phyloP scores from a whole-genome alignment of 2,888 invertebrate genomes.

The Syritta pipiens region DNA sequence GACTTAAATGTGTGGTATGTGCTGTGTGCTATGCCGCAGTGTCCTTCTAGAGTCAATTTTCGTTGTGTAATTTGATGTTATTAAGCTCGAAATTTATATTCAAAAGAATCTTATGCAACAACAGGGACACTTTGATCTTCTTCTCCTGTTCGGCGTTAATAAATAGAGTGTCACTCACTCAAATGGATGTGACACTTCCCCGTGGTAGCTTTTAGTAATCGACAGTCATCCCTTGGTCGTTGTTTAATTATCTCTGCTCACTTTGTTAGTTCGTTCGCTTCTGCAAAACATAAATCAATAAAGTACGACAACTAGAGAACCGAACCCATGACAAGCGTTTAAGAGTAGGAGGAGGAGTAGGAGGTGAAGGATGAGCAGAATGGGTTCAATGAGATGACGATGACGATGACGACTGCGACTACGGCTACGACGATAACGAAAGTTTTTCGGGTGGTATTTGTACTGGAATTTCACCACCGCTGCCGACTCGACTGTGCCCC shows the following conservation, averaged over 20 bases:
- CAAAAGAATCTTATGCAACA: slow-evolving; percentile 58
- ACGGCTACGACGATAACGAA: slow-evolving; percentile 21
- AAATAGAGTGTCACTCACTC: neutral
- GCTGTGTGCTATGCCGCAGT: slow-evolving; percentile 59
- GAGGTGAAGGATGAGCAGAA: slow-evolving; percentile 1
- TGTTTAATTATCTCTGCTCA: slow-evolving; percentile 22
- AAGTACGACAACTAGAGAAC: slow-evolving; percentile 26
- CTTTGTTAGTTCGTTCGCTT: slow-evolving; percentile 27
- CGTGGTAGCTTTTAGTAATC: neutral
- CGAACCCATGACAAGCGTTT: slow-evolving; percentile 6
- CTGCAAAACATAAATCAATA: slow-evolving; percentile 57
- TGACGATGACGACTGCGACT: slow-evolving; percentile 8
- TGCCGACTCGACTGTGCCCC: slow-evolving; percentile 3
- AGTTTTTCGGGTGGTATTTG: slow-evolving; percentile 19
- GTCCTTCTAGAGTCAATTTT: slow-evolving; percentile 57
- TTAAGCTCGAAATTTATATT: slow-evolving; percentile 42
- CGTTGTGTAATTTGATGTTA: slow-evolving; percentile 65
- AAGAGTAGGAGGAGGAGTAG: slow-evolving; percentile 5
- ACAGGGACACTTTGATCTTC: slow-evolving; percentile 24
- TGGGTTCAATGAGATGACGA: slow-evolving; percentile 13
- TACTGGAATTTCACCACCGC: neutral
- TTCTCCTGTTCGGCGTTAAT: too few species aligned
- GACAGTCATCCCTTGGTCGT: slow-evolving; percentile 7
- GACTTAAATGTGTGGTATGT: neutral
- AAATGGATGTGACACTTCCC: neutral